phyloP scores from a whole-genome alignment of 1,140 invertebrate species.

The Halesus radiatus region DNA sequence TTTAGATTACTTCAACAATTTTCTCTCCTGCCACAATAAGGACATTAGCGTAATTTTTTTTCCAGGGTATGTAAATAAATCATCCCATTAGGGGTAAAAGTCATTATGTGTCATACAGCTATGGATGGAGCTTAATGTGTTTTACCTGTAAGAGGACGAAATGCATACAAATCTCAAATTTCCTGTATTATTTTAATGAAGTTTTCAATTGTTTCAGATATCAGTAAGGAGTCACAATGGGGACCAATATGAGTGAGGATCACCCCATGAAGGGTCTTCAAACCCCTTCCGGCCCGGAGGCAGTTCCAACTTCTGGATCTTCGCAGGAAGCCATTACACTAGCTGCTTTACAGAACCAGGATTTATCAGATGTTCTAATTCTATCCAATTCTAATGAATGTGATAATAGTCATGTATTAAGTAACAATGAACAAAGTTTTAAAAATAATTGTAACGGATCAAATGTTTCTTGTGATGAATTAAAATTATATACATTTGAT shows the following conservation, averaged over 20 bases:
- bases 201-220: constrained; percentile 25
- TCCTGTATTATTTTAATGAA: not conserved
- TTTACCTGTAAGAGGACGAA: too few relatives aligned
- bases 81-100: too few relatives aligned
- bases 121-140: too few relatives aligned
- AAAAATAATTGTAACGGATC: constrained; percentile 35
- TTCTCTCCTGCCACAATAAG: too few relatives aligned
- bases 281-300: constrained; percentile 20
- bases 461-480: constrained; percentile 44
- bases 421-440: constrained; percentile 34
- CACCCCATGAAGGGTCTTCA: constrained; percentile 44
- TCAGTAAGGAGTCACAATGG: constrained; percentile 34
- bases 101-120: too few relatives aligned
- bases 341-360: too few relatives aligned
- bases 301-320: not conserved
- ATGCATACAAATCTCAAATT: too few relatives aligned
- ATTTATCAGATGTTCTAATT: not conserved
- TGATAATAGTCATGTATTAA: constrained; percentile 29
- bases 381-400: constrained; percentile 29
- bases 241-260: constrained; percentile 55
- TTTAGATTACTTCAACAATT: too few relatives aligned
- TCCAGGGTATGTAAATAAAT: too few relatives aligned
- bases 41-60: too few relatives aligned
- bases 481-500: constrained; percentile 46
- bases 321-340: not conserved